Base-by-base conservation (phyloP, 2,113 vertebrate species). In the Pollachius pollachius region DNA sequence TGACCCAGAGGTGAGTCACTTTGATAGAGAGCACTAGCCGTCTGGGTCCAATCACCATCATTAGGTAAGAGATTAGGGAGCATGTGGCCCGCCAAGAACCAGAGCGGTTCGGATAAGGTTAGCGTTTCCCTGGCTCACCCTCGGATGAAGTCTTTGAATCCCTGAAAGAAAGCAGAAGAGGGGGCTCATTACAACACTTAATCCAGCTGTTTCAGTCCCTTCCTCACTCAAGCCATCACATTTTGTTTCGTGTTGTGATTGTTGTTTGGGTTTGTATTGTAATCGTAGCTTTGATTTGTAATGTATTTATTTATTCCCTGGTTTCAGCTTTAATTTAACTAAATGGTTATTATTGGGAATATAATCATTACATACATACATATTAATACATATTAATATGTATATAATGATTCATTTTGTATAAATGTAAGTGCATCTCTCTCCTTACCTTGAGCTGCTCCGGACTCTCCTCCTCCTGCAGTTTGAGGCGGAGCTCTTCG, bases 121-220 rank as follows among this genome's bases (percentile, higher is more conserved):
- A n/a, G 8, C n/a, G 25, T 52, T 34, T 60, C 17, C 15, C 2
- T 13, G 19, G 76, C 90, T 87, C 80, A 91, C 91, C 86, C 82
- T 60, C 82, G 83, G 13, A 92, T 89, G 74, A 92, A 91, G 74
- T 90, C 86, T 83, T 85, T 90, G 62, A 91, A 89, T 70, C 89
- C 91, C 91, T 92, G 71, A 27, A 82, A 81, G 0, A 77, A 18
- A 87, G 30, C 52, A 79, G 65, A 75, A 58, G 13, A 67, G 58
- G 72, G 27, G 13, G 71, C 59, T n/a, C 19, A 1, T 27, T 13
- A 52, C 41, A 52, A 41, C 18, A 70, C 5, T 62, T 37, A 30
- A 9, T 0, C 41, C 2, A 48, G 41, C 41, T 48, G 41, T 9
- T 48, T 9, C 41, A 48, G 41, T 13, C 12, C 2, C 9, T 48